These are phyloP conservation scores for Terrapene triunguis DNA, from an alignment of 2,113 vertebrate genomes.

Conservation along the genomic window DNA sequence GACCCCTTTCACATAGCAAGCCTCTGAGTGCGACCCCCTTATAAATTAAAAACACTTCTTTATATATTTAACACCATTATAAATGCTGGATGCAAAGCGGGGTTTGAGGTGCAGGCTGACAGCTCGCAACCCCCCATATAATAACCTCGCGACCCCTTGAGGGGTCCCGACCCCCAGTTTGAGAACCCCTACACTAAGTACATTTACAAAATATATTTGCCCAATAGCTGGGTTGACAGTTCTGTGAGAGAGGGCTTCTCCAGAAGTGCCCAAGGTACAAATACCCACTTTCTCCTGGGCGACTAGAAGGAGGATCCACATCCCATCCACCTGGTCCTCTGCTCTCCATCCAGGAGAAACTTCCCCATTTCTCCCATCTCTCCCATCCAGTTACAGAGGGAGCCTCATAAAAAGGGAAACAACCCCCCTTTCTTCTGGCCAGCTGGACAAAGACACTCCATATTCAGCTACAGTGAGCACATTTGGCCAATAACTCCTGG, in stretches of 20 bases:
- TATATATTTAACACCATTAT: no score
- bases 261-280: background rate
- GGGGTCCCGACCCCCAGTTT: no score
- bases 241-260: background rate
- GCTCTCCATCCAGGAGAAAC: background rate
- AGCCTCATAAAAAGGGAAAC: background rate
- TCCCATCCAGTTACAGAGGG: background rate
- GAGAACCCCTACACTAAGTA: background rate
- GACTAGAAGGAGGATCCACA: background rate
- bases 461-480: background rate
- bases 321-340: background rate
- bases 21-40: no score
- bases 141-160: no score
- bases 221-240: background rate
- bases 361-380: background rate
- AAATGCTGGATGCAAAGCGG: no score
- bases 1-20: no score
- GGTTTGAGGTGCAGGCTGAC: no score
- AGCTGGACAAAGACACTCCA: background rate
- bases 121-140: no score
- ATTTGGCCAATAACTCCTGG: background rate
- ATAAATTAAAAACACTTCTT: no score
- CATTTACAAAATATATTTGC: background rate
- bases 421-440: background rate
- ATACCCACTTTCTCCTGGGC: background rate